These are phyloP conservation scores for Andrena camellia DNA, from an alignment of 2,888 invertebrate species.

Conservation along the genomic window DNA sequence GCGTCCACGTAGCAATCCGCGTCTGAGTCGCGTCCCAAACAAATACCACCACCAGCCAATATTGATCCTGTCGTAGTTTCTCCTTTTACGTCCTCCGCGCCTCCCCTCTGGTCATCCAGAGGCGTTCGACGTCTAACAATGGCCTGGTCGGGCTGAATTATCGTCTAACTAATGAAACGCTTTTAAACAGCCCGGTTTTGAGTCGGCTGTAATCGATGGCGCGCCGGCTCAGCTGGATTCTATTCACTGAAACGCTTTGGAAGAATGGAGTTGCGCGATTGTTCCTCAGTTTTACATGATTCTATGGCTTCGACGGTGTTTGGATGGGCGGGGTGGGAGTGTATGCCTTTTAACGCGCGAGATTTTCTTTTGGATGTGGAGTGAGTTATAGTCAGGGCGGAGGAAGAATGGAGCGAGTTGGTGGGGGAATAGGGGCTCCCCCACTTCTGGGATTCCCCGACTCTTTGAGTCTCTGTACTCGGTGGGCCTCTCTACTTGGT, in stretches of 20 bases:
- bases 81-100: conserved; percentile 66
- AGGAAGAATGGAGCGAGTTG: no score
- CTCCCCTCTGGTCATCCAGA: conserved; percentile 40
- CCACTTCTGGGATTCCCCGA: no score
- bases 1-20: conserved; percentile 64
- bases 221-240: background rate
- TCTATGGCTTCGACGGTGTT: no score
- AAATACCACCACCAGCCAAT: conserved; percentile 74
- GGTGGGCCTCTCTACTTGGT: no score
- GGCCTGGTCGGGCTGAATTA: conserved; percentile 50
- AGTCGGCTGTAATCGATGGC: conserved; percentile 12
- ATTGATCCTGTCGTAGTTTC: conserved; percentile 69
- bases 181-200: conserved; percentile 44
- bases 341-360: no score
- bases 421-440: no score
- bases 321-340: no score
- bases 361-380: no score
- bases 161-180: conserved; percentile 60
- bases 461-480: no score
- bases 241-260: background rate
- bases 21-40: conserved; percentile 72
- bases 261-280: background rate
- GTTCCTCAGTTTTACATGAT: background rate
- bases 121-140: conserved; percentile 52
- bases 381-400: no score